A percentile compares a stretch with the other conserved stretches of the same genome.
Conservation (phyloP, 2,888 invertebrate genomes). For the Gymnocheta viridis region DNA sequence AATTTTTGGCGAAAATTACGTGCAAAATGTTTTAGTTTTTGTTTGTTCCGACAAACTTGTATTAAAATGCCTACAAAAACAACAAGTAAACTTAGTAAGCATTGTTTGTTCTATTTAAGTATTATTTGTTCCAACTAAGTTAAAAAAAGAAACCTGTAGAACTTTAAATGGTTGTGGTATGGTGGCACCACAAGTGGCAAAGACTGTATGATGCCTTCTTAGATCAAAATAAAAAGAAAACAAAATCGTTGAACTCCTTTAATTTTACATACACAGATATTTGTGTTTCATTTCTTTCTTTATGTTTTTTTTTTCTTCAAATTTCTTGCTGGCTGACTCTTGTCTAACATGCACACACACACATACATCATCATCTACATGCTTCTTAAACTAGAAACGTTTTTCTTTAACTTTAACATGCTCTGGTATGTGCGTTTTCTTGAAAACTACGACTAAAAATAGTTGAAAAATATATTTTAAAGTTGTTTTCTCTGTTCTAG, state of each 20-base stretch:
- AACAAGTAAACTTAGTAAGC: neutral
- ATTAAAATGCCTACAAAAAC: neutral
- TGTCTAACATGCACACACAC: neutral
- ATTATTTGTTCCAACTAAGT: conserved; percentile 16
- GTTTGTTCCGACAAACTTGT: conserved; percentile 2
- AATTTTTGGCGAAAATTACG: conserved; percentile 44
- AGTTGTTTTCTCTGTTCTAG: conserved; percentile 21
- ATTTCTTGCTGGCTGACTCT: conserved; percentile 8
- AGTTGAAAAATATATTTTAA: conserved; percentile 11
- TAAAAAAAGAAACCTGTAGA: conserved; percentile 9
- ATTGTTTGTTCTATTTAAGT: conserved; percentile 29
- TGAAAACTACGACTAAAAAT: neutral
- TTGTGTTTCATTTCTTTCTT: conserved; percentile 3
- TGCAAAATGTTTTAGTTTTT: conserved; percentile 46
- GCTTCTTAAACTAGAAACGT: neutral
- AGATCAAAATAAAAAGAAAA: conserved; percentile 27
- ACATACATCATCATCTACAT: neutral
- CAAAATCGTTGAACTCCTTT: conserved; percentile 46
- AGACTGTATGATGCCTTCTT: neutral
- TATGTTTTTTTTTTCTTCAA: neutral
- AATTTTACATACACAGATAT: neutral
- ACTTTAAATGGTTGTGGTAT: neutral
- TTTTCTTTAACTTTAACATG: neutral
- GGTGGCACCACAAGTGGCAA: neutral
- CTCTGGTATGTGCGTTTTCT: neutral